A percentile compares a stretch with the other conserved stretches of the same genome.
Conservation (phyloP, 2,797 vertebrate species). For the Gymnothorax javanicus region DNA sequence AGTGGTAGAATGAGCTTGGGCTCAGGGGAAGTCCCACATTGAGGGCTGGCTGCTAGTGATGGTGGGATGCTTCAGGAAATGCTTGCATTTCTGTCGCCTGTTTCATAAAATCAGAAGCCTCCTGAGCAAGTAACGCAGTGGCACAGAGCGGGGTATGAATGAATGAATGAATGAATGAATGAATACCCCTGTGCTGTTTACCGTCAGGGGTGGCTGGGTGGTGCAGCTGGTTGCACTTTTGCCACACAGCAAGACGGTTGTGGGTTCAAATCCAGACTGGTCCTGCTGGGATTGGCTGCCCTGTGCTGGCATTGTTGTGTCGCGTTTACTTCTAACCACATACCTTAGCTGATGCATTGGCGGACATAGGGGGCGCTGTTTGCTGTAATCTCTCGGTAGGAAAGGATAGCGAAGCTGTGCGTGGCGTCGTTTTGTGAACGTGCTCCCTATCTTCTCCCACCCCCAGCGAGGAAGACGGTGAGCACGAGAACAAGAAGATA, state of each 20-base stretch:
- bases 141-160: background rate
- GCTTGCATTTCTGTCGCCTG: background rate
- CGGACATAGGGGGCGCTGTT: no score
- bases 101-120: background rate
- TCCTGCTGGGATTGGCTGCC: no score
- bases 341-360: background rate
- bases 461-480: conserved; percentile 89
- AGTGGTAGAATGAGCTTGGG: no score
- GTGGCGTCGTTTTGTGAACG: no score
- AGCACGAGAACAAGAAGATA: conserved; percentile 90
- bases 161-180: background rate
- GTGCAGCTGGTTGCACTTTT: no score
- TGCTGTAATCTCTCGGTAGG: no score
- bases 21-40: background rate
- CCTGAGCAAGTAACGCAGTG: background rate
- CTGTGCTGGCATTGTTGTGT: no score
- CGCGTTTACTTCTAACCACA: background rate
- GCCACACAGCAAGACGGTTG: no score
- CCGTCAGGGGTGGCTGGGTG: no score
- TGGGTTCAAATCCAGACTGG: no score
- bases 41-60: background rate
- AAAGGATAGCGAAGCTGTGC: background rate
- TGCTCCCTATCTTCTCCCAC: background rate
- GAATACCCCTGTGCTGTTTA: background rate
- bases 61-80: background rate